A percentile compares a stretch with the other conserved stretches of the same genome.
Conservation (phyloP, 2,113 vertebrate species). For the Melospiza georgiana region DNA sequence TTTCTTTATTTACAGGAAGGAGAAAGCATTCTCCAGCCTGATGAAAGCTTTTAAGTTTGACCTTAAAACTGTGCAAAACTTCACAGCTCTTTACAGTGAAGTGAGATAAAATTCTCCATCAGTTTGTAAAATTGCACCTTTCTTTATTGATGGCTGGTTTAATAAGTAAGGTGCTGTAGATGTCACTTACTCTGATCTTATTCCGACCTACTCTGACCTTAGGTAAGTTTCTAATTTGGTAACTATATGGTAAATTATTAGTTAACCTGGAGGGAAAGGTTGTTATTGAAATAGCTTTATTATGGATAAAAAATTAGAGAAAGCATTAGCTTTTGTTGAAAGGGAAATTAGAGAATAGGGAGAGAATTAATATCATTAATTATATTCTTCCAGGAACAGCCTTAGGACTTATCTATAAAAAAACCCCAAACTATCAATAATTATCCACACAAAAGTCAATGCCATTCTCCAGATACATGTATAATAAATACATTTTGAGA, state of each 20-base stretch:
- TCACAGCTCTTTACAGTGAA: neutral
- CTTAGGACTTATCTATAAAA: neutral
- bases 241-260: neutral
- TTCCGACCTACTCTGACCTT: neutral
- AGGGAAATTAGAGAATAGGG: conserved; percentile 6
- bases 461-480: neutral
- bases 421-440: neutral
- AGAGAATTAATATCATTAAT: conserved; percentile 33
- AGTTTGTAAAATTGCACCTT: neutral
- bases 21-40: neutral
- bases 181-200: neutral
- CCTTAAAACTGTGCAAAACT: neutral
- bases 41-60: neutral
- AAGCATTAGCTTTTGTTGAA: neutral
- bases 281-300: neutral
- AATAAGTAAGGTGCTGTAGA: neutral
- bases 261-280: neutral
- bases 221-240: neutral
- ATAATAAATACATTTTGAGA: neutral
- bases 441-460: neutral
- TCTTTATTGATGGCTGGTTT: neutral
- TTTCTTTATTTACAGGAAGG: neutral
- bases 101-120: neutral
- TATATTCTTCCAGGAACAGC: conserved; percentile 17
- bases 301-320: neutral